Conservation (phyloP, 2,797 vertebrate genomes). For the Numenius phaeopus region DNA sequence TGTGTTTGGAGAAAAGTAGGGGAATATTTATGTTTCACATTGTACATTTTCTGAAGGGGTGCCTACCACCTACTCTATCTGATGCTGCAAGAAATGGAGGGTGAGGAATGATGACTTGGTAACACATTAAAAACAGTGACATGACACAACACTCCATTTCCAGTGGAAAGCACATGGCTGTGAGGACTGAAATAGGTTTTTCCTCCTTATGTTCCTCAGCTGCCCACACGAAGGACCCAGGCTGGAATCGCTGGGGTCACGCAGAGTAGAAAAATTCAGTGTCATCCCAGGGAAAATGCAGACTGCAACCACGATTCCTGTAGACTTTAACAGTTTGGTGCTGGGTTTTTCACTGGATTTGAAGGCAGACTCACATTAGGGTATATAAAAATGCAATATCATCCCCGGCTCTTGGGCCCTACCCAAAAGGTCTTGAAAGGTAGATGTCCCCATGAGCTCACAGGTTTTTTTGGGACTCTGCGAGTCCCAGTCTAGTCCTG, state of each 20-base stretch:
- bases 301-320: neutral
- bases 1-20: neutral
- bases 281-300: neutral
- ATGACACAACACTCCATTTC: neutral
- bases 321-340: neutral
- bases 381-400: neutral
- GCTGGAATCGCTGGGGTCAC: neutral
- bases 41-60: neutral
- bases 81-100: neutral
- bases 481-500: neutral
- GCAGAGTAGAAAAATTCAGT: neutral
- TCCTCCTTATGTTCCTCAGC: neutral
- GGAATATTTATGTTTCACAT: neutral
- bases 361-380: neutral
- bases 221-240: fast-evolving
- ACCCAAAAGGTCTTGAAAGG: neutral
- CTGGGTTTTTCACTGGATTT: neutral
- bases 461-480: neutral
- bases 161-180: neutral
- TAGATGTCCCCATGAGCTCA: neutral
- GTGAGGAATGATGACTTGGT: neutral
- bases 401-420: neutral
- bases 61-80: neutral
- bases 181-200: neutral
- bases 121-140: neutral